Evolutionary conservation across 2,888 invertebrate species (phyloP).

Genomic region (Heteropelma amictum): DNA sequence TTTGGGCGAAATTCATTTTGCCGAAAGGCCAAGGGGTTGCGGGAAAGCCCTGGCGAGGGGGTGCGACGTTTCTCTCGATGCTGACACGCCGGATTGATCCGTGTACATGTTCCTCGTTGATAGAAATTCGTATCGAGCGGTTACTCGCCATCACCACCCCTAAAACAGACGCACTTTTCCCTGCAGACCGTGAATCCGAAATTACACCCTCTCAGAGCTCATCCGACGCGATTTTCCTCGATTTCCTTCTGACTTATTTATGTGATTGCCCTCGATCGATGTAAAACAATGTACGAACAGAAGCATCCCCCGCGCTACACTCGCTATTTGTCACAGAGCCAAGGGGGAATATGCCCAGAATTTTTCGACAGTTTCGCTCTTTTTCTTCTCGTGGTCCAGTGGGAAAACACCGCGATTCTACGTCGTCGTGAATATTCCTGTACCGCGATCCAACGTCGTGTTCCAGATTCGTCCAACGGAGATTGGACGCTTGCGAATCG

Average conservation of each 20-base stretch:
- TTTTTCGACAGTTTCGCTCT: slow-evolving; percentile 56
- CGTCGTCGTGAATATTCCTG: background rate
- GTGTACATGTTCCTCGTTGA: slow-evolving; percentile 11
- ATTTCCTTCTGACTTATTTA: slow-evolving; percentile 72
- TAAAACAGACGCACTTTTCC: slow-evolving; percentile 63
- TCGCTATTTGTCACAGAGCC: slow-evolving; percentile 12
- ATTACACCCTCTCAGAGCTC: slow-evolving; percentile 63
- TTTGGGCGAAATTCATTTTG: slow-evolving; percentile 54
- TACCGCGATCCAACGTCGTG: background rate
- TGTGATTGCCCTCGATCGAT: slow-evolving; percentile 70
- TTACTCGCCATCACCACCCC: slow-evolving; percentile 9
- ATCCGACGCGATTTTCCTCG: slow-evolving; percentile 45
- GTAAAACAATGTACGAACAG: slow-evolving; percentile 69
- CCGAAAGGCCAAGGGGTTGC: slow-evolving; percentile 3
- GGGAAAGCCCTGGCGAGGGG: slow-evolving; percentile 1
- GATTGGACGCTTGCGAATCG: background rate
- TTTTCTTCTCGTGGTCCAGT: slow-evolving; percentile 16
- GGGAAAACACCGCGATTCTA: slow-evolving; percentile 29
- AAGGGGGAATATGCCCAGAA: slow-evolving; percentile 53
- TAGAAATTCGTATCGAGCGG: slow-evolving; percentile 11
- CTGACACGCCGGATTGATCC: slow-evolving; percentile 48
- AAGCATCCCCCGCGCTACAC: slow-evolving; percentile 23
- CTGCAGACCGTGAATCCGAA: slow-evolving; percentile 74
- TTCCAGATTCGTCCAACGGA: background rate
- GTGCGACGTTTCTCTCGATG: slow-evolving; percentile 66